These are phyloP conservation scores for Rhegmatorhina hoffmannsi DNA, from an alignment of 2,113 vertebrate species.

Conservation along the genomic window DNA sequence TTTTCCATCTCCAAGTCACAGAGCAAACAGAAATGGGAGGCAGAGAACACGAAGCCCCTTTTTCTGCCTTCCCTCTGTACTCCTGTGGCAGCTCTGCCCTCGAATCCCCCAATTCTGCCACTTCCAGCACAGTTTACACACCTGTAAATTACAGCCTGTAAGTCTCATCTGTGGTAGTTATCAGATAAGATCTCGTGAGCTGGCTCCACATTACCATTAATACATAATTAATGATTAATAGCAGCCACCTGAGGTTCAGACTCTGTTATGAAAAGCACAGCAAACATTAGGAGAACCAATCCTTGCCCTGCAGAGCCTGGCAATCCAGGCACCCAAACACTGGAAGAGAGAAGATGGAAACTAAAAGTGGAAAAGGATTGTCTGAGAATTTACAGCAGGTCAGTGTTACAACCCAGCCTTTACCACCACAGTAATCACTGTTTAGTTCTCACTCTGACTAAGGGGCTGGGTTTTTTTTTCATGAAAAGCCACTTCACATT, in stretches of 20 bases:
- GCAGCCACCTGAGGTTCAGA: background rate
- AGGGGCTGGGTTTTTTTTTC: background rate
- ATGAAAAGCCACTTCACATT: background rate
- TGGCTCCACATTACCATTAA: background rate
- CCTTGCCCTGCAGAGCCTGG: background rate
- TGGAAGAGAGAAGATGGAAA: background rate
- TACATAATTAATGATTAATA: slow-evolving; percentile 13
- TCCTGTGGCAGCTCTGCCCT: background rate
- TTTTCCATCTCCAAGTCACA: background rate
- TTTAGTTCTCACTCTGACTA: background rate
- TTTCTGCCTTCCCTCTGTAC: background rate
- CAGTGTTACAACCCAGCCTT: background rate
- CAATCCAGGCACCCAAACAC: background rate
- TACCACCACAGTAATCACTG: background rate
- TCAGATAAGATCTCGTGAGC: background rate
- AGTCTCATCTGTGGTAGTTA: background rate
- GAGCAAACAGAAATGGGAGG: background rate
- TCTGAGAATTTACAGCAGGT: background rate
- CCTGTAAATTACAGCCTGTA: background rate
- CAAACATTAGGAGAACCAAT: background rate
- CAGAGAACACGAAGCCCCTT: background rate
- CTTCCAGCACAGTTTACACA: background rate
- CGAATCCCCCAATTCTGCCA: background rate
- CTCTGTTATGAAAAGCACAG: background rate
- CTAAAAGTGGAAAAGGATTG: background rate